Conservation (phyloP, 2,888 invertebrate genomes). For the Acheta domesticus region DNA sequence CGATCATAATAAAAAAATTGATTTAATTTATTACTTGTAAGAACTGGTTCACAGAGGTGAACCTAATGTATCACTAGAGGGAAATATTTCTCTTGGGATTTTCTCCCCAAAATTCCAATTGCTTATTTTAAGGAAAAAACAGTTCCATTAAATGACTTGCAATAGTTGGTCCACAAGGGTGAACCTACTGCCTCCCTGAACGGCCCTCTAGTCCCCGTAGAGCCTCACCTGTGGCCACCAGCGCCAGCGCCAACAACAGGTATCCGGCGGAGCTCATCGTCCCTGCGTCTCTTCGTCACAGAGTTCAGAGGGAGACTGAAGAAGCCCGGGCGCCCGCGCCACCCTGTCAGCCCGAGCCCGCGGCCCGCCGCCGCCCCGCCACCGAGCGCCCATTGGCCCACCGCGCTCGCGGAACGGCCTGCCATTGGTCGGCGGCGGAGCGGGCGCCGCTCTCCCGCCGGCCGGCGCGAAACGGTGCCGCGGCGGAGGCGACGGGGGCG, state of each 20-base stretch:
- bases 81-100: too few species aligned
- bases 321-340: background rate
- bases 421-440: background rate
- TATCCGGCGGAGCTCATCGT: conserved; percentile 1
- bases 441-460: background rate
- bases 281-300: background rate
- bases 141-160: too few species aligned
- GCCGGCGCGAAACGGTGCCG: too few species aligned
- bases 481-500: background rate
- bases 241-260: background rate
- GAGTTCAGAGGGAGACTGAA: conserved; percentile 18
- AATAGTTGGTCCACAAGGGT: too few species aligned
- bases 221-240: background rate
- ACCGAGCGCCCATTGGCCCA: background rate
- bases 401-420: background rate
- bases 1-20: too few species aligned
- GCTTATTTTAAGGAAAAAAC: too few species aligned
- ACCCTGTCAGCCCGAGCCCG: background rate
- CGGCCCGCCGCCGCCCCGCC: background rate
- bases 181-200: too few species aligned
- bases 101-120: too few species aligned
- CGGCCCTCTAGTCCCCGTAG: too few species aligned
- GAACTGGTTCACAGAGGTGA: too few species aligned
- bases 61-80: too few species aligned
- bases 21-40: too few species aligned